Percentiles rank a stretch among this genome's conserved stretches.
phyloP scores from a whole-genome alignment of 2,797 vertebrate genomes.

The Antrozous pallidus region DNA sequence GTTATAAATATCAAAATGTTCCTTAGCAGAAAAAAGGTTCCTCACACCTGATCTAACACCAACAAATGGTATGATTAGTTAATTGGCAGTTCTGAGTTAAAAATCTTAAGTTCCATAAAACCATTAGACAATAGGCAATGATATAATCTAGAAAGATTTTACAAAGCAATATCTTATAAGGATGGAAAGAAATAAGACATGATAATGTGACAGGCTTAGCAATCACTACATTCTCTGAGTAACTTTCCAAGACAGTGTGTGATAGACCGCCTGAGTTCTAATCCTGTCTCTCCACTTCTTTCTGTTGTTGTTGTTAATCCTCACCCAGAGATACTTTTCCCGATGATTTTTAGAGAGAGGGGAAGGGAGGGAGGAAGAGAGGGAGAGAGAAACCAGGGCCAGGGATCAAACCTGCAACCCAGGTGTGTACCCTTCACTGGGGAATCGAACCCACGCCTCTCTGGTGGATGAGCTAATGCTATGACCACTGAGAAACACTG shows the following conservation, averaged over 20 bases:
- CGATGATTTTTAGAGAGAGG: no score
- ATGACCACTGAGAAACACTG: no score
- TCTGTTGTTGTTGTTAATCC: no score
- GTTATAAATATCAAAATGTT: no score
- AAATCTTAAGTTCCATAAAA: background rate
- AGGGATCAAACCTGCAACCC: no score
- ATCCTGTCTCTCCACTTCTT: background rate
- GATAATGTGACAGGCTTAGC: background rate
- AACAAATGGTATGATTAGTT: background rate
- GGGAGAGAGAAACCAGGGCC: no score
- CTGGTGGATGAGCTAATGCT: no score
- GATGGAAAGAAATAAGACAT: background rate
- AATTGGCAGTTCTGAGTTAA: background rate
- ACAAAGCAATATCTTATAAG: background rate
- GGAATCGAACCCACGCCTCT: no score
- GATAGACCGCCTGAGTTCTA: background rate
- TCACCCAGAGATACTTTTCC: no score
- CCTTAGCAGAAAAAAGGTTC: no score
- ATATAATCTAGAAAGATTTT: slow-evolving; percentile 12
- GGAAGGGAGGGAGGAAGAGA: no score
- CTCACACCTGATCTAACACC: background rate
- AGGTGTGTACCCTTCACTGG: no score
- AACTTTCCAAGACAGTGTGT: background rate
- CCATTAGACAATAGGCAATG: background rate
- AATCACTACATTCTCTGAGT: background rate